Conservation (phyloP, 1,140 invertebrate species). For the Drosophila obscura region DNA sequence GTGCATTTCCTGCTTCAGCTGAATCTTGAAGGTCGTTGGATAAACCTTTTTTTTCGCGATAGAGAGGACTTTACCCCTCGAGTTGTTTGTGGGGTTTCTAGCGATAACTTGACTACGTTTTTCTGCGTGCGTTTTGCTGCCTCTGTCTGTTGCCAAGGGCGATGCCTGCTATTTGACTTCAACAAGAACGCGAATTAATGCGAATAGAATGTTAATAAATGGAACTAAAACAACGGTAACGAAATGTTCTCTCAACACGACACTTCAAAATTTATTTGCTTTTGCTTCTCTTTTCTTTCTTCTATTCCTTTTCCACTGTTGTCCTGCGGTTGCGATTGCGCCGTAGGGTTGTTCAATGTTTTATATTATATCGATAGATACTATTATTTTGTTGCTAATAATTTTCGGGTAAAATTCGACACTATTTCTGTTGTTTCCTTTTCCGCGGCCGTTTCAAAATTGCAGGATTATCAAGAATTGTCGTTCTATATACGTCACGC, state of each 20-base stretch:
- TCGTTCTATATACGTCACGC: too few relatives aligned
- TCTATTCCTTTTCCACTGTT: too few relatives aligned
- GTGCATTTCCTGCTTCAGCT: slow-evolving; percentile 76
- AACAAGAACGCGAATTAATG: slow-evolving; percentile 66
- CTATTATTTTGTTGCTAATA: too few relatives aligned
- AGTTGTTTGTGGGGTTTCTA: too few relatives aligned
- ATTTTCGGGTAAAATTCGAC: too few relatives aligned
- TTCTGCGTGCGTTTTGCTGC: slow-evolving; percentile 13
- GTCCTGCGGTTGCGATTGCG: slow-evolving; percentile 63
- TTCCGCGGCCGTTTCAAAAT: too few relatives aligned
- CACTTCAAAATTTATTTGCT: slow-evolving; percentile 7
- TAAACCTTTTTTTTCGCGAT: slow-evolving; percentile 13
- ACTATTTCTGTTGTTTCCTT: too few relatives aligned
- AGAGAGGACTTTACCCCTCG: too few relatives aligned
- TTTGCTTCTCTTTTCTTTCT: not conserved
- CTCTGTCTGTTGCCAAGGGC: slow-evolving; percentile 69
- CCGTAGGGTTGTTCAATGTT: slow-evolving; percentile 14
- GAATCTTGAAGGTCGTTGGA: slow-evolving; percentile 65
- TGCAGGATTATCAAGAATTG: too few relatives aligned
- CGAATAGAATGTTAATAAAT: slow-evolving; percentile 32
- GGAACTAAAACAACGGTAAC: slow-evolving; percentile 9
- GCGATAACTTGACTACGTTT: slow-evolving; percentile 24
- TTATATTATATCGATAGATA: too few relatives aligned
- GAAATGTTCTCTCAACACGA: slow-evolving; percentile 46
- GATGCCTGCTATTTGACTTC: slow-evolving; percentile 38